These are phyloP conservation scores for Peromyscus maniculatus DNA, from an alignment of 2,113 vertebrate genomes.

Conservation along the genomic window DNA sequence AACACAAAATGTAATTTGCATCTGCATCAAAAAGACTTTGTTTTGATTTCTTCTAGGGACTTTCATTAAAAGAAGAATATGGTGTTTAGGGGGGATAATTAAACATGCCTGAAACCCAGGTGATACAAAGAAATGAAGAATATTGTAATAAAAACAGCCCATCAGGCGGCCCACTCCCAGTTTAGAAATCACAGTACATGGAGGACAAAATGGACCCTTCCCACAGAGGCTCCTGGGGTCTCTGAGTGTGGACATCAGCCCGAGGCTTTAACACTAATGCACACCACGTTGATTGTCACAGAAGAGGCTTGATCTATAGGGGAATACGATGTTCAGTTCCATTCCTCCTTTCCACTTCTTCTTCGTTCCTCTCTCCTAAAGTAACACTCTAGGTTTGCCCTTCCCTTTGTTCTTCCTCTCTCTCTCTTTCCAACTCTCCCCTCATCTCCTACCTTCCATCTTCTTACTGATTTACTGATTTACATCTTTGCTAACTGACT, in stretches of 20 bases:
- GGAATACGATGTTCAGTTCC: background rate
- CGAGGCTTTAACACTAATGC: background rate
- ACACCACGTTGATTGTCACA: background rate
- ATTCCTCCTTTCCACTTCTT: background rate
- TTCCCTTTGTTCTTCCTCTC: rapidly evolving
- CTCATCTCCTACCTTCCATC: background rate
- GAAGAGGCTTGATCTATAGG: background rate
- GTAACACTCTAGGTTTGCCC: background rate
- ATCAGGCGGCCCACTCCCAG: background rate
- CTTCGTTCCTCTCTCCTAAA: background rate
- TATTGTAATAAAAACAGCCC: conserved; percentile 69
- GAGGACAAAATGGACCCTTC: conserved; percentile 23
- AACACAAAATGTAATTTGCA: conserved; percentile 70
- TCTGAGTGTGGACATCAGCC: background rate
- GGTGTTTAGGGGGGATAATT: conserved; percentile 65
- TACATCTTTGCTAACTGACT: background rate
- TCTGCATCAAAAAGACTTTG: conserved; percentile 35
- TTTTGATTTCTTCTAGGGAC: background rate
- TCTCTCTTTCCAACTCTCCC: background rate
- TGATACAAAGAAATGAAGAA: conserved; percentile 75
- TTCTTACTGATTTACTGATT: background rate
- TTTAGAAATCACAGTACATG: conserved; percentile 28
- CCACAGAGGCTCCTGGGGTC: background rate
- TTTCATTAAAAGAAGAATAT: conserved; percentile 75
- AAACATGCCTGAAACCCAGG: conserved; percentile 64